Evolutionary conservation across 30 jellyfish, hydroid and myxozoan species (phyloP), one percentile per base, ranked within the genome.

Genomic region (Aurelia coerulea): DNA sequence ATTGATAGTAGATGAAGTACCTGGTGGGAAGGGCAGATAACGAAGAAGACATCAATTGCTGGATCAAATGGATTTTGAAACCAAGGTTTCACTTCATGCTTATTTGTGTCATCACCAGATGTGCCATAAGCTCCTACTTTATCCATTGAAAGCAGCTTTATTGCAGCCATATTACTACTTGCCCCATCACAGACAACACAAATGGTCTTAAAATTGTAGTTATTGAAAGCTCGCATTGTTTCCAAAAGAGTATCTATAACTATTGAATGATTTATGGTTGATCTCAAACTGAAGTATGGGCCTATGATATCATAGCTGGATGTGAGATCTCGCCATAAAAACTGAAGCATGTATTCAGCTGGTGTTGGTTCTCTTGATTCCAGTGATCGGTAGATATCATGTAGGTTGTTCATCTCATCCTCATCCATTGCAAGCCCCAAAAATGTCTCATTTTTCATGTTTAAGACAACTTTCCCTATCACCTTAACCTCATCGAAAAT

Each of bases 21-120:
- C 78, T 77, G 88, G 70, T 77, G 78, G 64, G 88, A 77, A 10
- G 78, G 88, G 62, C 88, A 77, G 3, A 77, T 77, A 56, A 77
- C 79, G 32, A 59, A 77, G 63, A 58, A 77, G 17, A 42, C 78
- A 63, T 74, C 84, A 74, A 74, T 51, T 19, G 10, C 84, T 50
- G 84, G 84, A 19, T 51, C 84, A 74, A 74, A 74, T 50, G 68
- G 84, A 74, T 74, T 74, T 51, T 51, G 51, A 51, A 74, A 74
- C 71, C 71, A 74, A 37, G 84, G 84, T 37, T 74, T 16, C 66
- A 74, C 84, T 76, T 42, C 56, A 42, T 76, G 86, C 60, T 58
- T 76, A 63, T 76, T 65, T 9, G 42, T 42, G 69, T 37, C 41
- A 58, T 76, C 86, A 54, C 1, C 66, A 76, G 86, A 76, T 3